Conservation (phyloP, 1,140 invertebrate genomes). For the Druon quercuslanigerum region DNA sequence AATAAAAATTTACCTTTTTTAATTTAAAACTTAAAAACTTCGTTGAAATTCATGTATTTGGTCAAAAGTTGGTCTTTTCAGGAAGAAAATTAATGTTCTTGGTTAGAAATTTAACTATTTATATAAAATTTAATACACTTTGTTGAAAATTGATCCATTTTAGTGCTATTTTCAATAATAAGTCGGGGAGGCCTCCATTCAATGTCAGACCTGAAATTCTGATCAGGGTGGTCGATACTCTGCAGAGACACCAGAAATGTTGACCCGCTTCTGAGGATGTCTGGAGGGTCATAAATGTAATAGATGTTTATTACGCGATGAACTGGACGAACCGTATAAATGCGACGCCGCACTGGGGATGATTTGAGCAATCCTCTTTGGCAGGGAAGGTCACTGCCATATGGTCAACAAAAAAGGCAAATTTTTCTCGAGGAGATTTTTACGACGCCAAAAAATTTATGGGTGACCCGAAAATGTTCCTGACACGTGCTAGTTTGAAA, state of each 20-base stretch:
- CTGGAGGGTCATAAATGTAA: constrained; percentile 20
- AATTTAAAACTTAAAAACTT: too few relatives aligned
- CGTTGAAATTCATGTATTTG: too few relatives aligned
- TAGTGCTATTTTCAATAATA: too few relatives aligned
- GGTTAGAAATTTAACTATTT: too few relatives aligned
- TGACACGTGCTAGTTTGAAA: constrained; percentile 2
- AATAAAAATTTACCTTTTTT: too few relatives aligned
- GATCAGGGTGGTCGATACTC: not conserved
- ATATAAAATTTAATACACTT: too few relatives aligned
- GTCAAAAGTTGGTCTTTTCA: too few relatives aligned
- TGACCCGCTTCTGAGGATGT: constrained; percentile 24
- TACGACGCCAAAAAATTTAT: constrained; percentile 1
- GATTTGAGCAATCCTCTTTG: not conserved
- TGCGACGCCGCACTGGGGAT: not conserved
- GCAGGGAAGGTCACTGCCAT: constrained; percentile 19
- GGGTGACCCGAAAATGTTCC: constrained; percentile 7
- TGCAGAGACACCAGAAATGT: not conserved
- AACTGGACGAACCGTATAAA: constrained; percentile 20
- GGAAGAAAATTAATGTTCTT: too few relatives aligned
- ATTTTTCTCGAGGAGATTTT: constrained; percentile 23
- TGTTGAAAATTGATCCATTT: too few relatives aligned
- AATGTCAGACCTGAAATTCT: not conserved
- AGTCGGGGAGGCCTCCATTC: too few relatives aligned
- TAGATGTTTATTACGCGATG: constrained; percentile 24
- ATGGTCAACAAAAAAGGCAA: constrained; percentile 15